Evolutionary conservation across 2,113 vertebrate species (phyloP).

Genomic region (Megaptera novaeangliae): DNA sequence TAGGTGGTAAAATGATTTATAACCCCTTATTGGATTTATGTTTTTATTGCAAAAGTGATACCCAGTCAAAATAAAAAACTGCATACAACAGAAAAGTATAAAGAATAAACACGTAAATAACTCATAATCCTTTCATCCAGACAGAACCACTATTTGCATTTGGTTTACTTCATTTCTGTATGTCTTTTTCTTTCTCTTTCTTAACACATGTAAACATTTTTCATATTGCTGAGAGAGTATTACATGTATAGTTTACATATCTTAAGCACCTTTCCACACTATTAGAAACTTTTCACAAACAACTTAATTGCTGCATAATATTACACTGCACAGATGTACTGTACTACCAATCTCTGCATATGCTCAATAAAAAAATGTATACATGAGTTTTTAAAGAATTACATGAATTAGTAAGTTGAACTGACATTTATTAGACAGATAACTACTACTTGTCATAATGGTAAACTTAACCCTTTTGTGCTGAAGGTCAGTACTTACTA

Average conservation of each 20-base stretch:
- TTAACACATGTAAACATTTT: background rate
- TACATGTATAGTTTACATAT: background rate
- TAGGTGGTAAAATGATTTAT: conserved; percentile 11
- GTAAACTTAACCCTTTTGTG: background rate
- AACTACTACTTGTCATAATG: background rate
- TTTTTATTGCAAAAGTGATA: background rate
- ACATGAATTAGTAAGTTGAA: background rate
- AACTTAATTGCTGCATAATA: background rate
- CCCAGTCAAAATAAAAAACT: background rate
- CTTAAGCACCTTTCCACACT: background rate
- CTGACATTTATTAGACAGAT: background rate
- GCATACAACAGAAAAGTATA: background rate
- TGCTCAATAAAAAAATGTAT: background rate
- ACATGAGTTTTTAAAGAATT: conserved; percentile 15
- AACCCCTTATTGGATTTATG: background rate
- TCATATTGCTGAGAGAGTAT: background rate
- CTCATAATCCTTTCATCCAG: background rate
- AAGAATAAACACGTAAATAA: background rate
- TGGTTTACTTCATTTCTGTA: background rate
- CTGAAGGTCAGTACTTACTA: background rate
- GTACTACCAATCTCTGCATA: background rate
- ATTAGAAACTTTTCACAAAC: background rate
- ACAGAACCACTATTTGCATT: background rate
- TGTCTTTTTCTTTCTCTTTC: background rate
- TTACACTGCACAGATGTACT: background rate